These are phyloP conservation scores for Uropsilus gracilis DNA, from an alignment of 2,113 vertebrate genomes.

Conservation along the genomic window DNA sequence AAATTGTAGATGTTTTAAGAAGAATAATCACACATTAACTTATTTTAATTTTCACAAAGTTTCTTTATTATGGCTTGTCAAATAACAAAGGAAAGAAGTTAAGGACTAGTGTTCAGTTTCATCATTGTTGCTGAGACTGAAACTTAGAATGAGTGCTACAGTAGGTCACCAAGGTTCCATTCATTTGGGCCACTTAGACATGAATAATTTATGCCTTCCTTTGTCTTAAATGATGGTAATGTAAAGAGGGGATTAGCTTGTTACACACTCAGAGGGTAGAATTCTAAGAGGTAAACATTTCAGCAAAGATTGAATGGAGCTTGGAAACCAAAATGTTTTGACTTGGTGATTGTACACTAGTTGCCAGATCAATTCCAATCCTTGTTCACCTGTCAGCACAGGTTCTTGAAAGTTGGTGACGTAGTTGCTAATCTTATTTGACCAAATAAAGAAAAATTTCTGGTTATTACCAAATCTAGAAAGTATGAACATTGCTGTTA, in stretches of 20 bases:
- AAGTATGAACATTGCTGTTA: not conserved
- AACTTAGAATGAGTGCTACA: not conserved
- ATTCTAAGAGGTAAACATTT: not conserved
- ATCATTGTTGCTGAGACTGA: not conserved
- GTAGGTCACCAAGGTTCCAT: not conserved
- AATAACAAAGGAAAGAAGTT: not conserved
- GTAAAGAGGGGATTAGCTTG: not conserved
- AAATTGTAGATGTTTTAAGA: not conserved
- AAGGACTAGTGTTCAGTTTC: not conserved
- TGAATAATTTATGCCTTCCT: not conserved
- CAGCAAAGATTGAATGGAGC: not conserved
- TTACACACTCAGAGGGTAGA: not conserved
- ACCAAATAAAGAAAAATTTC: not conserved
- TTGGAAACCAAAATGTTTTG: not conserved
- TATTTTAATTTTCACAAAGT: not conserved
- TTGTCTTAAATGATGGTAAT: not conserved
- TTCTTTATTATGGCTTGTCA: not conserved
- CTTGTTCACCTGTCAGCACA: not conserved
- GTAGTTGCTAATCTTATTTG: not conserved
- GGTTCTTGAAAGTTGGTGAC: not conserved
- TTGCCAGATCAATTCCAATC: not conserved
- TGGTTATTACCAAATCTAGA: not conserved
- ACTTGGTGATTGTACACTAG: not conserved
- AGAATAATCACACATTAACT: not conserved
- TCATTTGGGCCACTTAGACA: not conserved